Base-by-base conservation (phyloP, 2,113 vertebrate genomes). In the Natator depressus region DNA sequence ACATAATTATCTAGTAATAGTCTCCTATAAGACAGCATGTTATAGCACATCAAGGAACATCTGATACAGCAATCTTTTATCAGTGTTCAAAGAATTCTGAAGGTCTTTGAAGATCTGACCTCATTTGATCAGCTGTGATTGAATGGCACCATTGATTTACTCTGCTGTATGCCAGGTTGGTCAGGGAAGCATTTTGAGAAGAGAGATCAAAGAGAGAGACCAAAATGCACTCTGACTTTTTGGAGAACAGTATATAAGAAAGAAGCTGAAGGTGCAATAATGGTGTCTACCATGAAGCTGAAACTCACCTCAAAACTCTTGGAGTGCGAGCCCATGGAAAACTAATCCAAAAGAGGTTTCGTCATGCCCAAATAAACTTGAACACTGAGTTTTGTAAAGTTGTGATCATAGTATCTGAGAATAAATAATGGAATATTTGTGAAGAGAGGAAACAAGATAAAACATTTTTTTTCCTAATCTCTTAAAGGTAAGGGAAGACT, bases 91-190 rank as follows among this genome's bases (percentile, higher is more conserved):
- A 94, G 38, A 65, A 89, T 65, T 55, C 10, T 90, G 10, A 6
- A 31, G 35, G 49, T 24, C 89, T 96, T 82, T 95, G 62, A 80
- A 93, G 90, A 53, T 87, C 49, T 88, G 78, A 88, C 53, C 83
- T 54, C 46, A 90, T 88, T 72, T 53, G 89, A 95, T 69, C 35
- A 95, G 14, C 29, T 69, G 27, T 12, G 53, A 31, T 78, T 79
- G 81, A 59, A 38, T 83, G 31, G 5, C 54, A 6, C 57, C 83
- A 89, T 91, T 49, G 88, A 94, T 94, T 87, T 93, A 29, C 25
- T 78, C 55, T 72, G 0, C 27, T 31, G 35, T 86, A 62, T 10
- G 4, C 16, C 59, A 81, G 24, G 11, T 1, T 46, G 82, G 80
- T 38, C 11, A 72, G 2, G 25, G 38, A 86, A 90, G 46, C 10